Percentiles rank a stretch among this genome's conserved stretches.
phyloP scores from a whole-genome alignment of 37 sponge, comb jelly and placozoan species.

The Ephydatia muelleri region DNA sequence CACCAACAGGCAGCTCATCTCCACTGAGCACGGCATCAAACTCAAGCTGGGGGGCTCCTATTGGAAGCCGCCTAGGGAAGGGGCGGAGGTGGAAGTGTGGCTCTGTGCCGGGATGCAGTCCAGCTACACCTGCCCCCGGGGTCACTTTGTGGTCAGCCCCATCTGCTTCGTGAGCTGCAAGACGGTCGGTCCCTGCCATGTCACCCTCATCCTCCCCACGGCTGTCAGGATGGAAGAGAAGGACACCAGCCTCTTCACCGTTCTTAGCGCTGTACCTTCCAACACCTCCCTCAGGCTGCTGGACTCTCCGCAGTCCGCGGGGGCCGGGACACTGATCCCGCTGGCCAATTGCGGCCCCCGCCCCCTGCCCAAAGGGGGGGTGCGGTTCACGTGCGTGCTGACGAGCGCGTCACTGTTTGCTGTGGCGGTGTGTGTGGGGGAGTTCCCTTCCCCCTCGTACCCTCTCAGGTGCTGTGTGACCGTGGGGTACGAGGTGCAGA shows the following conservation, averaged over 20 bases:
- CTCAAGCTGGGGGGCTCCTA: constrained; percentile 9
- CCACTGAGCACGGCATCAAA: constrained; percentile 32
- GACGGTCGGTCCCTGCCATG: not conserved
- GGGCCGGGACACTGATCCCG: not conserved
- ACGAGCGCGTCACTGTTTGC: constrained; percentile 43
- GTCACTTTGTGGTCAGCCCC: constrained; percentile 49
- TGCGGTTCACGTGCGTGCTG: constrained; percentile 20
- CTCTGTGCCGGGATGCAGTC: constrained; percentile 34
- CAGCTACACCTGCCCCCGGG: constrained; percentile 17
- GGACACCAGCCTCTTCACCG: not conserved
- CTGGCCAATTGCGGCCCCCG: not conserved
- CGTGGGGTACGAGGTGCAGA: constrained; percentile 18
- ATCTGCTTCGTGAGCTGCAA: constrained; percentile 54
- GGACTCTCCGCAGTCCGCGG: constrained; percentile 2
- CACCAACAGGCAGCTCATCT: not conserved
- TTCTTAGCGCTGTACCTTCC: constrained; percentile 12
- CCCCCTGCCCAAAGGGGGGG: not conserved
- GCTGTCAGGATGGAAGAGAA: not conserved
- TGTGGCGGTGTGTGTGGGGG: constrained; percentile 8
- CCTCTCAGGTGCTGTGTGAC: constrained; percentile 38
- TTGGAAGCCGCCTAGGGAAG: constrained; percentile 6
- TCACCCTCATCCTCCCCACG: constrained; percentile 40
- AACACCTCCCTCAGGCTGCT: not conserved
- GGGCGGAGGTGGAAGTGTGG: not conserved
- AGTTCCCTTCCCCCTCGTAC: not conserved